phyloP scores from a whole-genome alignment of 2,888 invertebrate genomes.

The Stomorhina lunata region DNA sequence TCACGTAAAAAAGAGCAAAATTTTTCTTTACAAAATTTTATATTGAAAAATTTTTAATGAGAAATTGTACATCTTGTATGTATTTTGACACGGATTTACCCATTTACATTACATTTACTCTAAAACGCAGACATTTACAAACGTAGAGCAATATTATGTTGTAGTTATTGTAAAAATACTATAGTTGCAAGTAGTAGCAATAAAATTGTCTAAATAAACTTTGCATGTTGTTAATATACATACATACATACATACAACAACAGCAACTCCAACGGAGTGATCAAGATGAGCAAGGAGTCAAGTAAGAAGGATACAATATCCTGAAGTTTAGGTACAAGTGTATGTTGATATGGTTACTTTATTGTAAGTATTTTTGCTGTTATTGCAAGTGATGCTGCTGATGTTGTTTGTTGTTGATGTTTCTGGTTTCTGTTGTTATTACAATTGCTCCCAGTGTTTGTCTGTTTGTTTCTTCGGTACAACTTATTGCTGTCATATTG shows the following conservation, averaged over 20 bases:
- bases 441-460: background rate
- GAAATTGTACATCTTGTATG: too few relatives aligned
- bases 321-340: too few relatives aligned
- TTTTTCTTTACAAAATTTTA: too few relatives aligned
- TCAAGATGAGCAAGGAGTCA: background rate
- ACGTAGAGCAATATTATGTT: background rate
- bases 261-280: background rate
- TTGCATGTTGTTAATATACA: too few relatives aligned
- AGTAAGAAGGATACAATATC: background rate
- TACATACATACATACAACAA: too few relatives aligned
- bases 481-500: conserved; percentile 34
- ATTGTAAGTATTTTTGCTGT: conserved; percentile 30
- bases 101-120: too few relatives aligned
- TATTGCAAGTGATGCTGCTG: conserved; percentile 4
- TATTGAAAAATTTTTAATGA: too few relatives aligned
- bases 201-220: background rate
- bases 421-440: background rate
- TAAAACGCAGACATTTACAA: background rate
- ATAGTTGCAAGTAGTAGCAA: background rate
- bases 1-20: too few relatives aligned
- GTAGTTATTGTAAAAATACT: background rate
- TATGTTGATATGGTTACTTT: conserved; percentile 29
- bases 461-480: conserved; percentile 26
- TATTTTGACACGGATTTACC: too few relatives aligned
- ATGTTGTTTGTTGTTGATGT: background rate